These are phyloP conservation scores for Calliphora vomitoria DNA, from an alignment of 2,888 invertebrate genomes.

Conservation along the genomic window DNA sequence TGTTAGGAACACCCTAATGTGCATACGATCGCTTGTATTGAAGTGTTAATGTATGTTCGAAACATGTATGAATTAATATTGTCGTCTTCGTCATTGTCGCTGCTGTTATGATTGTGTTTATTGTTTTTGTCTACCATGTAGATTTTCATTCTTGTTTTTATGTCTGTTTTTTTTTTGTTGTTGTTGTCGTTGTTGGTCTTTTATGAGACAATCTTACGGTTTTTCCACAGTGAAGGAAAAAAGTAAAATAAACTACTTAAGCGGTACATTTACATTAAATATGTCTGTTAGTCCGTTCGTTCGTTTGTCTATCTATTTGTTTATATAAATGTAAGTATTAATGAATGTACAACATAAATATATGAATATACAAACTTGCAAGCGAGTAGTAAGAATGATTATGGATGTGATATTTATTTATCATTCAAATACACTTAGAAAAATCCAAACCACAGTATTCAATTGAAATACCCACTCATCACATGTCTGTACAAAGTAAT, in stretches of 20 bases:
- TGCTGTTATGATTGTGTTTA: constrained; percentile 32
- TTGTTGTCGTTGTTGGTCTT: neutral
- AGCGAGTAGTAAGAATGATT: neutral
- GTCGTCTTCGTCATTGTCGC: constrained; percentile 14
- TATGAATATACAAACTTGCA: neutral
- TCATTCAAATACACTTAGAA: neutral
- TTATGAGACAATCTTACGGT: constrained; percentile 32
- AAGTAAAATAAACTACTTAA: constrained; percentile 56
- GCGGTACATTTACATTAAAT: constrained; percentile 57
- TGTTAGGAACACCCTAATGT: neutral
- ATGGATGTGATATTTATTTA: constrained; percentile 41
- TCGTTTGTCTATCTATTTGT: neutral
- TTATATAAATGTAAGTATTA: neutral
- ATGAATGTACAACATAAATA: constrained; percentile 5
- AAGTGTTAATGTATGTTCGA: constrained; percentile 16
- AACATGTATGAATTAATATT: constrained; percentile 17
- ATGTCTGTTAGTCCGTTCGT: constrained; percentile 12
- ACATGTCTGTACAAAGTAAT: too few relatives aligned
- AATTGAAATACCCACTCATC: too few relatives aligned
- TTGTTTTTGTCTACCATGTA: constrained; percentile 13
- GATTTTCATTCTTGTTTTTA: constrained; percentile 9
- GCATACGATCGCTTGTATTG: neutral
- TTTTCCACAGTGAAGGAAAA: constrained; percentile 30
- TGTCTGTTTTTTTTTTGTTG: neutral
- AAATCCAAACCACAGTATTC: neutral